phyloP scores from a whole-genome alignment of 1,140 invertebrate species.

The Sarcophaga bullata region DNA sequence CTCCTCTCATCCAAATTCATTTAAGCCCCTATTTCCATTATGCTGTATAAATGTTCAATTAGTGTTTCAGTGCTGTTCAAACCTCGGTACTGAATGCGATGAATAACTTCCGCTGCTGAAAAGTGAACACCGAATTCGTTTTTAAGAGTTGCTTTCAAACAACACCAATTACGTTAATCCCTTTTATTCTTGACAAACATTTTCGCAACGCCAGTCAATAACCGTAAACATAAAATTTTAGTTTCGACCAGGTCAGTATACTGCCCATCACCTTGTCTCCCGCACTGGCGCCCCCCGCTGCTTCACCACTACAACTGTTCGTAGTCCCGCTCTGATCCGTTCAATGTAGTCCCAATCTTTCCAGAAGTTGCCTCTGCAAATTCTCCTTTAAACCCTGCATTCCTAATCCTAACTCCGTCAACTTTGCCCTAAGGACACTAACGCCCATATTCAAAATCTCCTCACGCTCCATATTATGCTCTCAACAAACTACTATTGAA shows the following conservation, averaged over 20 bases:
- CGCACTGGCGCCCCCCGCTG: neutral
- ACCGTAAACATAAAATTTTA: conserved; percentile 14
- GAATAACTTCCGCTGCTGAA: neutral
- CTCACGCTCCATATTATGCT: neutral
- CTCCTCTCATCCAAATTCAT: conserved; percentile 23
- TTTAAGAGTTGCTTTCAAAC: neutral
- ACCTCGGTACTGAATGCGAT: neutral
- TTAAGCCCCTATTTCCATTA: conserved; percentile 10
- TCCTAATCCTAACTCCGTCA: neutral
- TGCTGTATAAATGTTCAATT: conserved; percentile 9
- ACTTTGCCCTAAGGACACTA: neutral
- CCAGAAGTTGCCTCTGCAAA: neutral
- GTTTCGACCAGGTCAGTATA: conserved; percentile 14
- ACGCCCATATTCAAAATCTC: neutral
- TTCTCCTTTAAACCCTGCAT: neutral
- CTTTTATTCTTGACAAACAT: conserved; percentile 24
- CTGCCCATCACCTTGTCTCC: neutral
- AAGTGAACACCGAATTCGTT: neutral
- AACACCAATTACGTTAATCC: neutral
- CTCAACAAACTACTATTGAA: too few species aligned
- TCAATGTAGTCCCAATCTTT: neutral
- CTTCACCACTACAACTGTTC: neutral
- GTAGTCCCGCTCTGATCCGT: neutral
- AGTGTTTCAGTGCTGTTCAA: neutral
- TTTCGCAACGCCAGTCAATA: conserved; percentile 15